Evolutionary conservation across 2,797 vertebrate species (phyloP).

Genomic region (Chaetophractus vellerosus): DNA sequence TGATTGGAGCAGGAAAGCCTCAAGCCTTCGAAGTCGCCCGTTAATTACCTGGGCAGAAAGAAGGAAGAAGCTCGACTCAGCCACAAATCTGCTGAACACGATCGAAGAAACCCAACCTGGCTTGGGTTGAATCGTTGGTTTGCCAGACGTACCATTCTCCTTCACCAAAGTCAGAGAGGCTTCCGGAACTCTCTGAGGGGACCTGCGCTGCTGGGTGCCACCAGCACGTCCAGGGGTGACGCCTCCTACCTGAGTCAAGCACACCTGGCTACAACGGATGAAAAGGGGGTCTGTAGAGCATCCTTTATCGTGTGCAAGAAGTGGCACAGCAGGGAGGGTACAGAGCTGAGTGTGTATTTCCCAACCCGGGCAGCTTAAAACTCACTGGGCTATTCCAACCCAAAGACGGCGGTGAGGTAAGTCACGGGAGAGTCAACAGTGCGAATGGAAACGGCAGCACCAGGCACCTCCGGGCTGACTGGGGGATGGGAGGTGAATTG

Average conservation of each 20-base stretch:
- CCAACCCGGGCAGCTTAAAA: too few species aligned
- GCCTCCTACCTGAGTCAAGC: not conserved
- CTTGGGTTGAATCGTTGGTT: not conserved
- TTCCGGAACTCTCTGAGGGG: not conserved
- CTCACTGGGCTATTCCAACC: accelerated
- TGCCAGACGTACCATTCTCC: not conserved
- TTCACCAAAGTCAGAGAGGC: accelerated
- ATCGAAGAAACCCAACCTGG: not conserved
- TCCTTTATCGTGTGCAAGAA: not conserved
- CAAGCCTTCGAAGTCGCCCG: constrained; percentile 18
- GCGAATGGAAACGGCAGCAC: accelerated
- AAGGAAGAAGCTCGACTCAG: not conserved
- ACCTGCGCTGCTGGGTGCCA: not conserved
- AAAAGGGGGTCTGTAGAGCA: not conserved
- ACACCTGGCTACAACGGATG: accelerated
- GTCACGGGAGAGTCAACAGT: accelerated
- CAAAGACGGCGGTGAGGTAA: accelerated
- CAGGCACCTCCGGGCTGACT: accelerated
- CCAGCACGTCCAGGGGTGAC: not conserved
- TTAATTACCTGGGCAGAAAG: constrained; percentile 75
- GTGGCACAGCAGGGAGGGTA: not conserved
- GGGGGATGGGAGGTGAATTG: accelerated
- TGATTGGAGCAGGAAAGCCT: constrained; percentile 66
- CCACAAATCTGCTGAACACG: not conserved
- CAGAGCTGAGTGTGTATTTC: accelerated